A percentile compares a stretch with the other conserved stretches of the same genome.
Conservation (phyloP, 2,113 vertebrate genomes). For the Zosterops hypoxanthus region DNA sequence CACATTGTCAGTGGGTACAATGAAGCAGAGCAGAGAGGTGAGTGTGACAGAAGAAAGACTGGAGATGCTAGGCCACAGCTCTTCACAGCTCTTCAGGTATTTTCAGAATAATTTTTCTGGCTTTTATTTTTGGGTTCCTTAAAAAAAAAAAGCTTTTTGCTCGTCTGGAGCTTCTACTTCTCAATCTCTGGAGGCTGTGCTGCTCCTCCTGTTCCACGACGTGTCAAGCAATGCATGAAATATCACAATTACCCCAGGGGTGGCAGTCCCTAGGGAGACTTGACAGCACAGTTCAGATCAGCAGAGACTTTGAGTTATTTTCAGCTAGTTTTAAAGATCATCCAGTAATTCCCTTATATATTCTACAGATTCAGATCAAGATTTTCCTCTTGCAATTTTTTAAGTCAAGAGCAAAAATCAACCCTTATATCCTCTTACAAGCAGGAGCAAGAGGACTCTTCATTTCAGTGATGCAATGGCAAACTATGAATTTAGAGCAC, state of each 20-base stretch:
- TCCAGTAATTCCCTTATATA: background rate
- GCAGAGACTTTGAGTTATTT: constrained; percentile 22
- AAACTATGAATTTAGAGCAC: background rate
- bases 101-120: background rate
- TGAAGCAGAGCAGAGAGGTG: background rate
- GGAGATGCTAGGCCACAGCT: background rate
- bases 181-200: background rate
- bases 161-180: background rate
- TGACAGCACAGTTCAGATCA: constrained; percentile 15
- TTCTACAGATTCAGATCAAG: background rate
- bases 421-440: background rate
- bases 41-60: background rate
- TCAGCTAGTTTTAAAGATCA: constrained; percentile 25
- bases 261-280: background rate
- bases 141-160: background rate
- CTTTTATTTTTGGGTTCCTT: background rate
- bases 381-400: background rate
- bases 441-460: background rate
- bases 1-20: background rate
- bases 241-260: background rate
- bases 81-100: background rate
- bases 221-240: background rate
- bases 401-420: background rate
- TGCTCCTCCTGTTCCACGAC: background rate
- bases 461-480: background rate